These are phyloP conservation scores for Polymixis lichenea DNA, from an alignment of 2,888 invertebrate species.

Conservation along the genomic window DNA sequence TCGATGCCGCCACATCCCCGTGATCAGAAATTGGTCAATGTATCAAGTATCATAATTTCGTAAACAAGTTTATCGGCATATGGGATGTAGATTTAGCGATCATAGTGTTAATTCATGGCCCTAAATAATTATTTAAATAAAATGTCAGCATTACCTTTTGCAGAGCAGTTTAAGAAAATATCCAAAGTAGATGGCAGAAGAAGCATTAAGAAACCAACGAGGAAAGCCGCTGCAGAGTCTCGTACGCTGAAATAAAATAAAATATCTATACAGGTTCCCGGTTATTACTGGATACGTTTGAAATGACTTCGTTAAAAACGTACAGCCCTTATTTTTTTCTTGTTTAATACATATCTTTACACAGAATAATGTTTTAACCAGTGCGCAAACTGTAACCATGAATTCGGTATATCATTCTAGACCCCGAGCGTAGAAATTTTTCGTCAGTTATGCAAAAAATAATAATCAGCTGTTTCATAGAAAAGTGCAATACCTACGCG, in stretches of 20 bases:
- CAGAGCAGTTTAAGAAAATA: slow-evolving; percentile 74
- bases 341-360: too few species aligned
- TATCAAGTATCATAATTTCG: not conserved
- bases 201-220: slow-evolving; percentile 77
- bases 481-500: too few species aligned
- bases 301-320: not conserved
- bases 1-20: not conserved
- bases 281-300: not conserved
- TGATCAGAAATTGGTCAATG: not conserved
- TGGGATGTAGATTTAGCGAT: not conserved
- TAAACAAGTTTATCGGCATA: not conserved
- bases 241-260: slow-evolving; percentile 72
- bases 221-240: slow-evolving; percentile 79
- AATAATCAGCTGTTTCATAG: too few species aligned
- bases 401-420: too few species aligned
- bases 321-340: too few species aligned
- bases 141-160: slow-evolving; percentile 69
- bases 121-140: not conserved
- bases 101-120: not conserved
- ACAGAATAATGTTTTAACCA: too few species aligned
- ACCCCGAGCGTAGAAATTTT: too few species aligned
- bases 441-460: too few species aligned
- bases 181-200: slow-evolving; percentile 75
- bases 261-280: not conserved
- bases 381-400: too few species aligned